Conservation (phyloP, 2,113 vertebrate genomes). For the Pachyramphus minor region DNA sequence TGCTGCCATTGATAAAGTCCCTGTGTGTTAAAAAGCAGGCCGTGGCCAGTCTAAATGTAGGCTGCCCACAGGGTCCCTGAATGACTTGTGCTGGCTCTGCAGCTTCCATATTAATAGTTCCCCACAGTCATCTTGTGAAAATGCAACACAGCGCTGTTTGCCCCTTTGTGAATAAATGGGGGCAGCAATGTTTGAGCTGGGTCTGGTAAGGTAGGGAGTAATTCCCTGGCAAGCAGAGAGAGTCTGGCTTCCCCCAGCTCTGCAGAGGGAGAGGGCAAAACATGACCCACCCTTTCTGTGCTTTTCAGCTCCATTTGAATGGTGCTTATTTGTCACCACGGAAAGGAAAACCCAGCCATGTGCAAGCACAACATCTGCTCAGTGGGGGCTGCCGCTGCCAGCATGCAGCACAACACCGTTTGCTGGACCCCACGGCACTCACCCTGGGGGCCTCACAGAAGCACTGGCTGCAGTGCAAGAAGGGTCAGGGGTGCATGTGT, state of each 20-base stretch:
- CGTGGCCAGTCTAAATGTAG: neutral
- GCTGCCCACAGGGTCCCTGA: neutral
- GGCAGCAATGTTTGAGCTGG: neutral
- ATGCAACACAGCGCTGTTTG: neutral
- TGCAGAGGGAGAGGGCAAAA: neutral
- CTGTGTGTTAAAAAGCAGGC: neutral
- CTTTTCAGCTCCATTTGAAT: slow-evolving; percentile 17
- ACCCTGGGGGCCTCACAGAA: neutral
- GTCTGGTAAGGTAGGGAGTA: neutral
- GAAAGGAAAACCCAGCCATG: slow-evolving; percentile 46
- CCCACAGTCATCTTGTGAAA: neutral
- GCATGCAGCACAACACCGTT: neutral
- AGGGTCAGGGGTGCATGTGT: neutral
- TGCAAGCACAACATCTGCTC: slow-evolving; percentile 35
- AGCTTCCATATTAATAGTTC: neutral
- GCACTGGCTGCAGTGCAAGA: neutral
- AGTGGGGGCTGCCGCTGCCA: neutral
- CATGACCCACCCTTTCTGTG: neutral
- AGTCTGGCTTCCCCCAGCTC: neutral
- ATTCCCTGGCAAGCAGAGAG: neutral
- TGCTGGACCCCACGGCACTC: neutral
- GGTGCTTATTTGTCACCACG: neutral
- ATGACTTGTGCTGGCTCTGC: neutral
- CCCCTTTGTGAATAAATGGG: neutral
- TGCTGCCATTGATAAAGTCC: neutral